Base-by-base conservation (phyloP, 2,113 vertebrate species). In the Rattus rattus region DNA sequence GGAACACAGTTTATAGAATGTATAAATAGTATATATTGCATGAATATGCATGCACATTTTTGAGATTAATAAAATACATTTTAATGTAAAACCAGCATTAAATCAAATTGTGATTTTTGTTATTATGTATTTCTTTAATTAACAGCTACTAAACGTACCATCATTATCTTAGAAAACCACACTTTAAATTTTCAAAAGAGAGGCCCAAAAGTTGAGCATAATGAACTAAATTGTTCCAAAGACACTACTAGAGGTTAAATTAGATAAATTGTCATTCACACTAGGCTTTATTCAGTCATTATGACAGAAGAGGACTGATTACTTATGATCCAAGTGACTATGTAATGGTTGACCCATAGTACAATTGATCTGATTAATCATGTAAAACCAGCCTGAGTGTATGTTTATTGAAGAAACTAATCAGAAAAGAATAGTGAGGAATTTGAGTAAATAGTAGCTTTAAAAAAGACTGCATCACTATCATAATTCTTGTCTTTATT, bases 391-490 rank as follows among this genome's bases (percentile, higher is more conserved):
- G n/a, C 1, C 47, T 89, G 26, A 94, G 24, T 88, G 72, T 73
- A 93, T 75, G 93, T 94, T 83, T 83, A 77, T 90, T 30, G 91
- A 94, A 83, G 39, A 96, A 95, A 95, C 20, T 69, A 91, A 94
- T 81, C 12, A 75, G 14, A 85, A 54, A 88, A 17, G 7, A 12
- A 28, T n/a, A 0, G 59, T 83, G 4, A n/a, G 5, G 5, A 56
- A 92, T 65, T 86, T 90, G 73, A 92, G 33, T 87, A 26, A 88
- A 92, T 14, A 96, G 9, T 77, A 9, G 26, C 91, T 97, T 95
- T 70, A 84, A 43, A 96, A 93, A n/a, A 11, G 4, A 91, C 54
- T 92, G 30, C 77, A 80, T 63, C 4, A 77, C n/a, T 92, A 59
- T 92, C 8, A 75, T 73, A 85, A 65, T 88, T 80, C 28, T 95